These are phyloP conservation scores for Premnoplex brunnescens DNA, from an alignment of 2,797 vertebrate species.

Conservation along the genomic window DNA sequence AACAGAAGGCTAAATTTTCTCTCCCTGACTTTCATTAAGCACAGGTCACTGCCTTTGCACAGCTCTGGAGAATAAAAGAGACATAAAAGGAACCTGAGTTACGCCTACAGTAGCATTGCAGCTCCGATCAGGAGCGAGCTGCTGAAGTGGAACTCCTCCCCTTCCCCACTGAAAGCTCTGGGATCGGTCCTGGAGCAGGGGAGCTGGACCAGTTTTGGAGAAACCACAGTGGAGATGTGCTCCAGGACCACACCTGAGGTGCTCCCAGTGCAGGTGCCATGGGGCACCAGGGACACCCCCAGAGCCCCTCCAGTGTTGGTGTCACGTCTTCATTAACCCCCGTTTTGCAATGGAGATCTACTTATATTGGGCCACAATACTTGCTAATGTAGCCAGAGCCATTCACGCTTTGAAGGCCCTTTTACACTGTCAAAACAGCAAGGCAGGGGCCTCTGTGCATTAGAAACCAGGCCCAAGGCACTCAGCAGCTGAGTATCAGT, in stretches of 20 bases:
- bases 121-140: not conserved
- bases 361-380: slow-evolving; percentile 60
- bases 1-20: not conserved
- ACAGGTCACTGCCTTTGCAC: not conserved
- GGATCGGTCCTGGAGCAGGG: not conserved
- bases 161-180: not conserved
- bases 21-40: slow-evolving; percentile 5
- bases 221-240: not conserved
- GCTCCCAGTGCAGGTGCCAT: not conserved
- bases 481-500: slow-evolving; percentile 51
- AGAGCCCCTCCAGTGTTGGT: not conserved
- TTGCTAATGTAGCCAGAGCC: slow-evolving; percentile 65
- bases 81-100: not conserved
- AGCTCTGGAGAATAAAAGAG: slow-evolving; percentile 4
- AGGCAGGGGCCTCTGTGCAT: slow-evolving; percentile 43
- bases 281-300: not conserved
- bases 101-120: not conserved
- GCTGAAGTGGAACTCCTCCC: not conserved
- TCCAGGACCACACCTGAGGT: slow-evolving; percentile 31
- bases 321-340: slow-evolving; percentile 54
- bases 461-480: slow-evolving; percentile 61
- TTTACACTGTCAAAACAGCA: slow-evolving; percentile 59
- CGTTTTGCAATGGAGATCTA: slow-evolving; percentile 10
- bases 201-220: not conserved
- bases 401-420: slow-evolving; percentile 54